Evolutionary conservation across 2,113 vertebrate species (phyloP), one percentile per base, ranked within the genome.

Genomic region (Cyprinodon variegatus): DNA sequence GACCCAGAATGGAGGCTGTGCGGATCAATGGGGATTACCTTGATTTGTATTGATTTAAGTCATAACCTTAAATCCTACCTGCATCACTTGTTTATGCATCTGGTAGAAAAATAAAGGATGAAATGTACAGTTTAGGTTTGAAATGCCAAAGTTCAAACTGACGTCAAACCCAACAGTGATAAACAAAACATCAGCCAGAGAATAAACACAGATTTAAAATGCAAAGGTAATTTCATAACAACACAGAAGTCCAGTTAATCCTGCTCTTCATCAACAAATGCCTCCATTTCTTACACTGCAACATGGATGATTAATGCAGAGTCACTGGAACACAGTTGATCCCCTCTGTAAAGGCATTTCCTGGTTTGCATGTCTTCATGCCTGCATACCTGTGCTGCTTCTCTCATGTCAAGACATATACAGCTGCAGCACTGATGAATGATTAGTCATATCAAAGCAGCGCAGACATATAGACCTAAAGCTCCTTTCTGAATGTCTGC

Each of bases 301-400:
- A 57, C 50, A 57, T 67, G 82, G 63, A 12, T 64, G 67, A 84
- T 86, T 72, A 78, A 57, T 57, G 17, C 17, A 57, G 15, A 86
- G 75, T 82, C 81, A 85, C 43, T 89, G 81, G 72, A 83, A 81
- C 74, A 76, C 67, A 83, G 72, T 74, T 69, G 79, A 72, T 65
- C 79, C 77, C 67, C 75, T 89, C 72, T 81, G 20, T 57, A 59
- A 72, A 77, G 76, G 79, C 81, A 91, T 91, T 91, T 90, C 90
- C 90, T 92, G 86, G 77, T 90, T 89, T 74, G 69, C 60, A 59
- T 84, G 75, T 78, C 75, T 61, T 77, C 71, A 40, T 88, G 86
- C 65, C 65, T 77, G 72, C 79, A 83, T 74, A 79, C 45, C 72
- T 69, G 60, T 68, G 74, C 78, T 72, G 6, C 74, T 72, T 63